phyloP scores from a whole-genome alignment of 2,888 invertebrate species.

The Drosophila setosimentum region DNA sequence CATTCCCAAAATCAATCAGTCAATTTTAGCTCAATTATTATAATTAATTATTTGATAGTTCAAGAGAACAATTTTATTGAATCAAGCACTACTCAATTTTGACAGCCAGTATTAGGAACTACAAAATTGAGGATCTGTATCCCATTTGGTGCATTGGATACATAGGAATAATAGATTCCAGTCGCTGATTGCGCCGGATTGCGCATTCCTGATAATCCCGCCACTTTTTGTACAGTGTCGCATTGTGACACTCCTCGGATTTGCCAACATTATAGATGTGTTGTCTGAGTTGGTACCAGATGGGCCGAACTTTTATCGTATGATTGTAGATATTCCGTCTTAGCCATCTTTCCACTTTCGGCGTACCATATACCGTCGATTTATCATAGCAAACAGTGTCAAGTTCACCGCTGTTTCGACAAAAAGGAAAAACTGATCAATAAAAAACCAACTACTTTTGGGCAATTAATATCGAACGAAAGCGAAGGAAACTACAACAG shows the following conservation, averaged over 20 bases:
- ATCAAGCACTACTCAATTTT: background rate
- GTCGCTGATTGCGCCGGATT: slow-evolving; percentile 19
- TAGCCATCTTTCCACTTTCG: slow-evolving; percentile 7
- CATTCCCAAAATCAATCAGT: no score
- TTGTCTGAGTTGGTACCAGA: slow-evolving; percentile 12
- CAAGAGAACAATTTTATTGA: background rate
- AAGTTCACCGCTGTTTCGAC: background rate
- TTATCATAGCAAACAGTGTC: slow-evolving; percentile 5
- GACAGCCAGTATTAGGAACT: background rate
- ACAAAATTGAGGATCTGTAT: background rate
- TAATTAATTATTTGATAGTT: background rate
- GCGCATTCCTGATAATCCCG: slow-evolving; percentile 13
- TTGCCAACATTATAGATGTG: slow-evolving; percentile 7
- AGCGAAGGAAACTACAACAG: background rate
- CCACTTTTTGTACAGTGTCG: background rate
- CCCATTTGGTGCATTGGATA: slow-evolving; percentile 28
- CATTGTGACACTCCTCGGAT: slow-evolving; percentile 16
- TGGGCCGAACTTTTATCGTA: background rate
- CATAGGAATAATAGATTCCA: slow-evolving; percentile 19
- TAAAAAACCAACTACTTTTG: no score
- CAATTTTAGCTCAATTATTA: no score
- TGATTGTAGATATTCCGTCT: slow-evolving; percentile 5
- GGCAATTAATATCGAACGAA: background rate
- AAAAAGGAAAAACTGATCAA: background rate
- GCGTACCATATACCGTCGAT: slow-evolving; percentile 8